Conservation (phyloP, 2,888 invertebrate species). For the Phrixothrix hirtus region DNA sequence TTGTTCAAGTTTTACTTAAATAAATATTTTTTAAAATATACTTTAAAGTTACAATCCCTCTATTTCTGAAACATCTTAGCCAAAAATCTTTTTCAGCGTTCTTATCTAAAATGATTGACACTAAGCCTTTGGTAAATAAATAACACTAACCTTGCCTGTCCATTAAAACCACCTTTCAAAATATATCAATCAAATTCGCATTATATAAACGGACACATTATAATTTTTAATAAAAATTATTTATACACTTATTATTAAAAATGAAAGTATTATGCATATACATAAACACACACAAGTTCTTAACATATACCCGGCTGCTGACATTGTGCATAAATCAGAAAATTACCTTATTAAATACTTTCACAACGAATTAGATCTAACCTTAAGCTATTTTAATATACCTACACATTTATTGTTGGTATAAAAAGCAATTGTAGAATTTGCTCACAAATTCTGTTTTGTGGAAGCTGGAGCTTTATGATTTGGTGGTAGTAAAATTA, state of each 20-base stretch:
- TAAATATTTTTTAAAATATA: not conserved
- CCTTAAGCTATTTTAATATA: too few relatives aligned
- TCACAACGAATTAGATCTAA: too few relatives aligned
- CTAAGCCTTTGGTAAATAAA: conserved; percentile 25
- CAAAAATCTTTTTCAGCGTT: conserved; percentile 10
- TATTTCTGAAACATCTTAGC: not conserved
- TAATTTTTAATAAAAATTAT: too few relatives aligned
- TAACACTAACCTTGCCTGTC: conserved; percentile 3
- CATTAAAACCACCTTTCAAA: not conserved
- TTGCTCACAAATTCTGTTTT: conserved; percentile 17
- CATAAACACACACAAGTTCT: too few relatives aligned
- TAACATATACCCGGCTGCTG: too few relatives aligned
- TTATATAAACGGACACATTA: not conserved
- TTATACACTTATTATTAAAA: too few relatives aligned
- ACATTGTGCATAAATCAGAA: too few relatives aligned
- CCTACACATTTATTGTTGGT: conserved; percentile 15
- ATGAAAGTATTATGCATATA: too few relatives aligned
- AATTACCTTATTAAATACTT: too few relatives aligned
- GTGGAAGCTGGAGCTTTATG: conserved; percentile 21
- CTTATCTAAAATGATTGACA: conserved; percentile 24
- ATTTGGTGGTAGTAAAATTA: conserved; percentile 27
- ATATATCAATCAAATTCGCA: not conserved
- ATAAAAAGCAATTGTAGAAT: conserved; percentile 8
- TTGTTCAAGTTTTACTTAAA: conserved; percentile 1
- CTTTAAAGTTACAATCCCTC: not conserved